phyloP scores from a whole-genome alignment of 2,797 vertebrate species.

The Scarus forsteni region DNA sequence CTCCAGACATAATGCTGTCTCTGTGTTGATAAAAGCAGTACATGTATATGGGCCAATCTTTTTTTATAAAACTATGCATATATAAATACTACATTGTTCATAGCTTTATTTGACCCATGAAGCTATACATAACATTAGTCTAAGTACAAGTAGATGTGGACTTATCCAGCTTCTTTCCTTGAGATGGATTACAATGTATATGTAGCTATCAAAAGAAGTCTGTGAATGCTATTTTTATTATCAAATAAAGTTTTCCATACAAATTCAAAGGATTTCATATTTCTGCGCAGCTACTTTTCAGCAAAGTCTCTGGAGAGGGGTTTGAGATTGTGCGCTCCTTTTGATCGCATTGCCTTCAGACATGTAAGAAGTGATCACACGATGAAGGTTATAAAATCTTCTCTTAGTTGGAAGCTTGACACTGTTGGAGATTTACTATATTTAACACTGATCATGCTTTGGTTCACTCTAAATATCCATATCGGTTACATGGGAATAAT shows the following conservation, averaged over 20 bases:
- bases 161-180: slow-evolving; percentile 94
- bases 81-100: slow-evolving; percentile 99
- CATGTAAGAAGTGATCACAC: slow-evolving; percentile 14
- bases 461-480: not conserved
- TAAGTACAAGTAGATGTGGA: slow-evolving; percentile 93
- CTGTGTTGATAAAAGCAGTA: slow-evolving; percentile 96
- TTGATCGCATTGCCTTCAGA: slow-evolving; percentile 12
- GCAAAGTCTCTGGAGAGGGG: slow-evolving; percentile 21
- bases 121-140: slow-evolving; percentile 94
- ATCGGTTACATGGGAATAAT: not conserved
- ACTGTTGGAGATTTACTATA: not conserved
- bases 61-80: slow-evolving; percentile 99
- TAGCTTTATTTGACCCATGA: slow-evolving; percentile 98
- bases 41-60: slow-evolving; percentile 96
- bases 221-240: slow-evolving; percentile 99
- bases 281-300: slow-evolving; percentile 44
- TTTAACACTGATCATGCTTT: not conserved
- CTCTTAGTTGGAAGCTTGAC: slow-evolving; percentile 2
- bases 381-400: slow-evolving; percentile 2
- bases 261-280: slow-evolving; percentile 82
- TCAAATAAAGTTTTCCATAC: slow-evolving; percentile 99
- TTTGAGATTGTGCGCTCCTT: slow-evolving; percentile 16
- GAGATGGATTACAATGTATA: slow-evolving; percentile 95
- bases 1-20: slow-evolving; percentile 92
- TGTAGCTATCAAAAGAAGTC: slow-evolving; percentile 96